Evolutionary conservation across 2,797 vertebrate species (phyloP), one percentile per base, ranked within the genome.

Genomic region (Melanogrammus aeglefinus): DNA sequence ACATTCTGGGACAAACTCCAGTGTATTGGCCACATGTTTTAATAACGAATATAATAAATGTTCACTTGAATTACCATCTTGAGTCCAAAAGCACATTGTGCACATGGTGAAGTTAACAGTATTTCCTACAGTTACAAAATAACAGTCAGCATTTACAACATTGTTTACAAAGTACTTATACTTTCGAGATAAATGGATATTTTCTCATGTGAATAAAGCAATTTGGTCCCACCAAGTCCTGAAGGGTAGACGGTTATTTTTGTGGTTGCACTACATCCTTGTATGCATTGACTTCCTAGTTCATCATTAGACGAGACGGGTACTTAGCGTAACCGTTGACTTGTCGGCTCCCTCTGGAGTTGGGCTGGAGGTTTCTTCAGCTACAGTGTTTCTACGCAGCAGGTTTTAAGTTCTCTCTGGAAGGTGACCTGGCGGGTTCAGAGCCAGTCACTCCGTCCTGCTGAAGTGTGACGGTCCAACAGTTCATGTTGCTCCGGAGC

Each of bases 401-500:
- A 38, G 36, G 36, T 74, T 16, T 10, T 12, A 7, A 27, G 39
- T 63, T 8, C 21, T 76, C 24, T 63, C 31, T 10, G 74, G 74
- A 27, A 24, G 79, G 81, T 77, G 16, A 1, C 57, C 6, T 63
- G 57, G 21, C 69, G 36, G 77, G 4, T 76, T 92, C 87, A 93
- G 69, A 92, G 88, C 84, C 83, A 92, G 0, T 88, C 78, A 3
- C 85, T 93, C 73, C 80, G 88, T 39, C 75, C 82, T 14, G 5
- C 80, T 4, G 78, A 72, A 0, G 83, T 0, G 77, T 21, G 16
- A 0, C 73, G 0, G 0, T 88, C 81, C 80, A 95, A 86, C 33
- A 94, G 90, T 0, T 94, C 92, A 0, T 92, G 88, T 70, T 84
- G 87, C 80, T 94, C 94, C 5, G 81, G 82, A 0, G 89, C 79